Evolutionary conservation across 2,888 invertebrate genomes (phyloP), one percentile per base, ranked within the genome.

Genomic region (Drosophila falleni): DNA sequence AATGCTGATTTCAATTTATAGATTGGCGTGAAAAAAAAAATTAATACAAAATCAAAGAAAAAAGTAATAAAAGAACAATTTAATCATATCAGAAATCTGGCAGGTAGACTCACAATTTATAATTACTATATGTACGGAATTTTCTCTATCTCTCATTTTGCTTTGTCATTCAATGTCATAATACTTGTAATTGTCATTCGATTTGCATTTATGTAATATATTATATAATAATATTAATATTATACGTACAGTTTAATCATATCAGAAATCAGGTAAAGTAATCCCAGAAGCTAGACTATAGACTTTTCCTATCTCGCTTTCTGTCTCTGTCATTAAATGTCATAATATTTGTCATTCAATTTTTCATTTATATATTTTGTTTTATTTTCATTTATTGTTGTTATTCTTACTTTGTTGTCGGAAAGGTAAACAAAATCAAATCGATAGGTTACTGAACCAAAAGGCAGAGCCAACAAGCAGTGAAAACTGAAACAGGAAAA

Each of bases 381-480:
- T 61, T 53, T 29, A 37, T 42, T 29, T 42, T 42, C 13, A 37
- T 15, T 33, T 39, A 15, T 41, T 26, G 33, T 15, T 58, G 10
- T 47, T 37, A 50, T 35, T 37, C 53, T 39, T 39, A 16, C 53
- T 46, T 74, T 35, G 46, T 50, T 49, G 54, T 64, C 66, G 15
- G 51, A 65, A 67, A 70, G 67, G 70, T 69, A 82, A 78, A 69
- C 71, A 82, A 71, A 82, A 58, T 78, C 68, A 70, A 78, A 75
- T 82, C 78, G 86, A 82, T 86, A 78, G 82, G 82, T 86, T 80
- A 86, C 66, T 82, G 82, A 82, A 82, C 82, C 78, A 80, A 77
- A 64, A 81, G 55, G 58, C 77, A 65, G 49, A 64, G 62, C 50
- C 49, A 49, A 31, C 31, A 11, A 31, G 47, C 47, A 47, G 59